Percentiles rank a stretch among this genome's conserved stretches.
Evolutionary conservation across 2,797 vertebrate genomes (phyloP).

Genomic region (Eurystomus glaucurus): DNA sequence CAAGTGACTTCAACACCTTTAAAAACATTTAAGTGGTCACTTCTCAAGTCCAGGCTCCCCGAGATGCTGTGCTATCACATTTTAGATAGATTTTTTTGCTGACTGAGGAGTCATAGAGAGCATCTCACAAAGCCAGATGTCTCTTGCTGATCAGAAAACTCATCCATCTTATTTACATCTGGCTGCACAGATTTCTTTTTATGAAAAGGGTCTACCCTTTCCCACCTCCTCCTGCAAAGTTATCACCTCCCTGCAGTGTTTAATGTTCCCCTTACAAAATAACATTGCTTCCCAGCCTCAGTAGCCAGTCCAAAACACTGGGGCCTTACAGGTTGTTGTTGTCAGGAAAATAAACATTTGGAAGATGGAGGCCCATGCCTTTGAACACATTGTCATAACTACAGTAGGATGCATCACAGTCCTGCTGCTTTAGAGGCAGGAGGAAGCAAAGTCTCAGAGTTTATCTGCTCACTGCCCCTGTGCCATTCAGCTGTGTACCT

Average conservation of each 20-base stretch:
- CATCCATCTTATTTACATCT: slow-evolving; percentile 7
- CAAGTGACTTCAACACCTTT: neutral
- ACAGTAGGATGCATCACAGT: neutral
- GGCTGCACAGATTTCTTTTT: neutral
- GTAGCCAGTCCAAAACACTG: neutral
- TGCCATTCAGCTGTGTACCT: rapidly evolving
- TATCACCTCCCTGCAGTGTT: rapidly evolving
- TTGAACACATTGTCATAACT: neutral
- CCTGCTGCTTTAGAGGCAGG: neutral
- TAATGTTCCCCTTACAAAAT: neutral
- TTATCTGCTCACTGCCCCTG: neutral
- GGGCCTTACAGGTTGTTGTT: neutral
- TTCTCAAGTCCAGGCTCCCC: neutral
- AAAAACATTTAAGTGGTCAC: neutral
- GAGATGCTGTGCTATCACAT: neutral
- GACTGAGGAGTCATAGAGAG: neutral
- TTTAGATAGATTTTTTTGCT: neutral
- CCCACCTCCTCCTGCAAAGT: neutral
- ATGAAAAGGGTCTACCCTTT: neutral
- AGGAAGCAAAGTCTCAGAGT: neutral
- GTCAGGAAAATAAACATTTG: neutral
- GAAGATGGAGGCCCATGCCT: neutral
- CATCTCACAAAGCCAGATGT: neutral
- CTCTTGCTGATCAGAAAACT: neutral
- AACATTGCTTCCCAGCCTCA: neutral